Base-by-base conservation (phyloP, 2,113 vertebrate genomes). In the zebrafish (Danio rerio) region DNA sequence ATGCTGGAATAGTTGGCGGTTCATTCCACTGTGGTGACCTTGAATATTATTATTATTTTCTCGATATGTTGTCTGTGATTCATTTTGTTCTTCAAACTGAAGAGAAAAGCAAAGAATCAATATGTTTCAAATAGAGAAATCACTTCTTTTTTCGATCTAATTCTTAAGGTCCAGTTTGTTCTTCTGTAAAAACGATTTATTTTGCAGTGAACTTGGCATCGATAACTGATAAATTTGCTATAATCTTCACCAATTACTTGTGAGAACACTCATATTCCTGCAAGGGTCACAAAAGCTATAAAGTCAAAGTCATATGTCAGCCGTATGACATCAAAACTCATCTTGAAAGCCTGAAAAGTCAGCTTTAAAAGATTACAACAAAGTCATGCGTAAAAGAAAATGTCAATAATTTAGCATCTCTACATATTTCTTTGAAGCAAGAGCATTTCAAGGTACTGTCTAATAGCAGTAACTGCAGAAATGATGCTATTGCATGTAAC, bases 361-460 rank as follows among this genome's bases (percentile, higher is more conserved):
- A 13, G 10, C 69, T 52, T 71, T 31, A 52, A 71, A 76, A 21
- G 7, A 61, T 45, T 10, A 45, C 2, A 9, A 59, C 10, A 12
- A 40, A 20, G 42, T 49, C 11, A 49, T 21, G 49, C 11, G 52
- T 71, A 15, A 21, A 71, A 52, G 11, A 71, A 71, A 71, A 31
- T 5, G 69, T 31, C 7, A 12, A 52, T 71, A 52, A 71, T 52
- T 71, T 52, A 71, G 42, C 49, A 21, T 18, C 7, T 49, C 42
- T 47, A 16, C n/a, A 18, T 31, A 31, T 3, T 31, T 31, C 31
- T 31, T 31, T 31, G 31, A 31, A 3, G 31, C 31, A 59, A 75
- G 40, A 59, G 55, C 55, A 61, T 76, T 76, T 76, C 42, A 76
- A 21, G 18, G 56, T 6, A 49, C 10, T n/a, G n/a, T 69, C 20